phyloP scores from a whole-genome alignment of 2,888 invertebrate species.

The Hyppa rectilinea region DNA sequence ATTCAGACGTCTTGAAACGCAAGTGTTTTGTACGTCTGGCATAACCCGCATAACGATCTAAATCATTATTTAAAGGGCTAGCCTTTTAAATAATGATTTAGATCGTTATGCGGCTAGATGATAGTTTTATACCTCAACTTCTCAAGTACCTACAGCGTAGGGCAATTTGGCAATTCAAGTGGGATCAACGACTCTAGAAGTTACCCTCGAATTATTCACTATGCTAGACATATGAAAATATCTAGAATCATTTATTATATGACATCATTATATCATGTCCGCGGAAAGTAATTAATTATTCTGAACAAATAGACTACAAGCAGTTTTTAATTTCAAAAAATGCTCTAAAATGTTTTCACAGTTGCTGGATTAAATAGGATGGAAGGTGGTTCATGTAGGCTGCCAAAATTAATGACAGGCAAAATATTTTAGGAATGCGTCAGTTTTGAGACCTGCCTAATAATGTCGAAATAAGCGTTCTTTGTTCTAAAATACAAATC shows the following conservation, averaged over 20 bases:
- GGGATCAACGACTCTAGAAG: constrained; percentile 52
- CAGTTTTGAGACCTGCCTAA: not conserved
- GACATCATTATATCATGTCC: no score
- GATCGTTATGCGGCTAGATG: no score
- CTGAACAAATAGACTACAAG: not conserved
- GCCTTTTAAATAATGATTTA: no score
- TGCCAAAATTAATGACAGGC: constrained; percentile 21
- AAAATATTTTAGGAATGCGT: constrained; percentile 32
- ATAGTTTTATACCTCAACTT: constrained; percentile 36
- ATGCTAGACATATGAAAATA: constrained; percentile 4
- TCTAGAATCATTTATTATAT: no score
- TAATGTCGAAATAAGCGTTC: constrained; percentile 10
- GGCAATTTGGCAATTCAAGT: constrained; percentile 38
- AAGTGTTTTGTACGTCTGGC: constrained; percentile 31
- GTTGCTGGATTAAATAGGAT: constrained; percentile 3
- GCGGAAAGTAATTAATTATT: not conserved
- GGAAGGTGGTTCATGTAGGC: not conserved
- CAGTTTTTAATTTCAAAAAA: constrained; percentile 14
- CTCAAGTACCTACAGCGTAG: constrained; percentile 15
- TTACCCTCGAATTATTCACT: constrained; percentile 46
- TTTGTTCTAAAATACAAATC: constrained; percentile 10
- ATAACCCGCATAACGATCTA: constrained; percentile 20
- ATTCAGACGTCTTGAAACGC: constrained; percentile 37
- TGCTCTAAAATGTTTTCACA: constrained; percentile 22
- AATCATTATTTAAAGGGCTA: constrained; percentile 38